phyloP scores from a whole-genome alignment of 1,140 invertebrate species.

The Drosophila watanabei region DNA sequence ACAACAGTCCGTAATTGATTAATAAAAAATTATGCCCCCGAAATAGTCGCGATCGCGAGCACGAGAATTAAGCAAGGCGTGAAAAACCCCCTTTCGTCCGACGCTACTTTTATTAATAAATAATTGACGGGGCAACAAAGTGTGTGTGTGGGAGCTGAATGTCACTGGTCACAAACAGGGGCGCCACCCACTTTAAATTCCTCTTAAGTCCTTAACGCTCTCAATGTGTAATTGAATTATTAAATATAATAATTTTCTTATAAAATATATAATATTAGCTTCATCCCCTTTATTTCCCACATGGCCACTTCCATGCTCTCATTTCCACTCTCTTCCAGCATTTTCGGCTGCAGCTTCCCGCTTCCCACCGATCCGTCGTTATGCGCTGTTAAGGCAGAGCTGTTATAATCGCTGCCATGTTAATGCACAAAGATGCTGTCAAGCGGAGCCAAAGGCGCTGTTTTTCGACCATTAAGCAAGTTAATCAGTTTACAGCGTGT shows the following conservation, averaged over 20 bases:
- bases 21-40: constrained; percentile 71
- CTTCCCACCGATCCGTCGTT: constrained; percentile 1
- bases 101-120: constrained; percentile 42
- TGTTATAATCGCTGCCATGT: constrained; percentile 10
- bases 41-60: constrained; percentile 53
- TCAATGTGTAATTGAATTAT: not conserved
- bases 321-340: not conserved
- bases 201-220: not conserved
- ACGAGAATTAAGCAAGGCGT: constrained; percentile 58
- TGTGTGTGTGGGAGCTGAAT: constrained; percentile 17
- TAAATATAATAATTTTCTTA: not conserved
- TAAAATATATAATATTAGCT: not conserved
- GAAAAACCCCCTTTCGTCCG: constrained; percentile 20
- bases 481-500: constrained; percentile 7
- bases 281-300: not conserved
- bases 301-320: not conserved
- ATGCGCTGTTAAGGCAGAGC: constrained; percentile 15
- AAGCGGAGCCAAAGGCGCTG: not conserved
- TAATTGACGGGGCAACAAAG: constrained; percentile 17
- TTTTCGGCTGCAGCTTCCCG: not conserved
- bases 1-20: constrained; percentile 67
- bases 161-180: constrained; percentile 3
- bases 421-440: not conserved
- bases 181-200: not conserved
- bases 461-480: constrained; percentile 9